Evolutionary conservation across 2,797 vertebrate genomes (phyloP).

Genomic region (Pempheris klunzingeri): DNA sequence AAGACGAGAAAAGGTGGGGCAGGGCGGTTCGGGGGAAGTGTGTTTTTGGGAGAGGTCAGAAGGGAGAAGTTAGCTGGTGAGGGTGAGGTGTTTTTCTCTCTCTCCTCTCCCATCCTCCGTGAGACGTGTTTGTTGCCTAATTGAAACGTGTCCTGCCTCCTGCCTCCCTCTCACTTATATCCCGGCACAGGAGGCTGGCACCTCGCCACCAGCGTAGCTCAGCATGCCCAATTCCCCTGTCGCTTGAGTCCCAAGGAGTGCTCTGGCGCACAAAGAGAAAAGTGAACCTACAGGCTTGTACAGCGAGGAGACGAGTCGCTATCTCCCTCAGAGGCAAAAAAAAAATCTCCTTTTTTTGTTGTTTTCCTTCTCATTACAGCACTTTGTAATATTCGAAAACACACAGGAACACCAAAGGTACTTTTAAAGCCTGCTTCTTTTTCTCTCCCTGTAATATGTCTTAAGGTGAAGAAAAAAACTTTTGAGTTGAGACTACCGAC

Average conservation of each 20-base stretch:
- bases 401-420: conserved; percentile 88
- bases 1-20: conserved; percentile 52
- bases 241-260: conserved; percentile 84
- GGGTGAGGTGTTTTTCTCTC: conserved; percentile 56
- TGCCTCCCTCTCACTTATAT: conserved; percentile 75
- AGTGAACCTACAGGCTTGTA: conserved; percentile 84
- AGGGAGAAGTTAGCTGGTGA: conserved; percentile 58
- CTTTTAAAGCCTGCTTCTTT: conserved; percentile 79
- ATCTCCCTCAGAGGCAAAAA: conserved; percentile 84
- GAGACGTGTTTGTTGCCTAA: conserved; percentile 77
- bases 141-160: conserved; percentile 83
- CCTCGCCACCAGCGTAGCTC: conserved; percentile 84
- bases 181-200: conserved; percentile 80
- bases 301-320: conserved; percentile 80
- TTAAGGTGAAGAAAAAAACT: conserved; percentile 77
- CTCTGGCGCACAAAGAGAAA: conserved; percentile 84
- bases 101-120: conserved; percentile 36
- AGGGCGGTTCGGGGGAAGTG: conserved; percentile 51
- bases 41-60: conserved; percentile 74
- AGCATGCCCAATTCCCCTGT: conserved; percentile 83
- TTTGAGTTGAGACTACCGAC: conserved; percentile 77
- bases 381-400: conserved; percentile 88
- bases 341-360: conserved; percentile 82
- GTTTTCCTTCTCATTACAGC: conserved; percentile 88
- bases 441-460: conserved; percentile 79